phyloP scores from a whole-genome alignment of 2,113 vertebrate genomes.

The Meleagris gallopavo region DNA sequence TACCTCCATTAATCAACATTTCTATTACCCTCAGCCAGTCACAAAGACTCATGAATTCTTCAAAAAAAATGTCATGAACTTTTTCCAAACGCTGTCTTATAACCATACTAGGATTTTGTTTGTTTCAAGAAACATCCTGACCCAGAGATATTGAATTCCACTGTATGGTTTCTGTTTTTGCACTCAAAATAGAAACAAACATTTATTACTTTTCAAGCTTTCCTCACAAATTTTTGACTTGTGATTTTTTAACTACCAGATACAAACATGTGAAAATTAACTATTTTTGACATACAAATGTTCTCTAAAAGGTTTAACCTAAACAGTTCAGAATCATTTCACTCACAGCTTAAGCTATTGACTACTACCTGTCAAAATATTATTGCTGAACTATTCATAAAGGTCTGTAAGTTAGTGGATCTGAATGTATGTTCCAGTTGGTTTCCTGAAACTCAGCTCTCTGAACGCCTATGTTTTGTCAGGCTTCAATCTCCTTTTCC shows the following conservation, averaged over 20 bases:
- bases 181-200: neutral
- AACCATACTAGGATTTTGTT: neutral
- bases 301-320: neutral
- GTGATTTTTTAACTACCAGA: neutral
- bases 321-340: neutral
- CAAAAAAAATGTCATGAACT: neutral
- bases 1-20: accelerated
- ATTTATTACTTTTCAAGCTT: neutral
- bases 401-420: neutral
- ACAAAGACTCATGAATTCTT: neutral
- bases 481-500: neutral
- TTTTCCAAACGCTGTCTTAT: neutral
- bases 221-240: neutral
- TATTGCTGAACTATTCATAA: neutral
- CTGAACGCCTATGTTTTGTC: neutral
- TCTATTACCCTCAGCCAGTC: neutral
- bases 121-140: neutral
- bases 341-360: neutral
- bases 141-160: neutral
- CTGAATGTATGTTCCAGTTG: neutral
- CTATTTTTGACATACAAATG: neutral
- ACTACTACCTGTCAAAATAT: neutral
- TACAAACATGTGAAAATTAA: neutral
- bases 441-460: neutral
- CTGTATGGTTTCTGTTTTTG: neutral